Evolutionary conservation across 1,140 invertebrate species (phyloP), one percentile per base, ranked within the genome.

Genomic region (Tetramorium alpestre): DNA sequence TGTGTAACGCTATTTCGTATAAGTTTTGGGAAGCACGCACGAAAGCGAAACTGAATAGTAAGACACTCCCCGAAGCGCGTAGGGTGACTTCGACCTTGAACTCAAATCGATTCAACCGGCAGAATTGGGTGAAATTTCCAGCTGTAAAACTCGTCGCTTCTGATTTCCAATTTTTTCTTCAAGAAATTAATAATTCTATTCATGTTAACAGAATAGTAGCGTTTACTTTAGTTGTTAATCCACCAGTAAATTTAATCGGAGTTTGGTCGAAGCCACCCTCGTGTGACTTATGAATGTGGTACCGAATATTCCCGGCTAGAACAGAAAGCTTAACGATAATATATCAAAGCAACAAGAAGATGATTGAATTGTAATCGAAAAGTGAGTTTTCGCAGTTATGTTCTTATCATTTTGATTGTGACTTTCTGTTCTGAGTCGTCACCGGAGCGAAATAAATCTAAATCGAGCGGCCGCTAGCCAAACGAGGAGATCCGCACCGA

Each of bases 1-100:
- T 67, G 41, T 70, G 22, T 81, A 81, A 70, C 49, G 13, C 16
- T 81, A 56, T 81, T 70, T 56, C 54, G 10, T 33, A 22, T 77
- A 77, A 62, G n/a, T 77, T 62, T 47, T 47, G 58, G 22, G 18
- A 47, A 77, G 56, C 41, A 47, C 16, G 47, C 54, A 25, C 72
- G 13, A 77, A 77, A 13, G 10, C 25, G 28, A 80, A 65, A 51
- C 28, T 13, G 58, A 64, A 64, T 33, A 38, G 13, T 38, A 25
- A 38, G 60, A 47, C 51, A 78, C 25, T 76, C 38, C 38, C 7
- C 3, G 41, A 22, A 13, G 28, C 28, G 49, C 18, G 16, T 22
- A 69, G 22, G 13, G 22, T 13, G n/a, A 69, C 18, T 69, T 69
- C 41, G 65, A 69, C 4, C 38, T 4, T 13, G 25, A 49, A 28